Percentiles rank a stretch among this genome's conserved stretches.
These are phyloP conservation scores for Spisula subtruncata DNA, from an alignment of 2,888 invertebrate species.

Conservation along the genomic window DNA sequence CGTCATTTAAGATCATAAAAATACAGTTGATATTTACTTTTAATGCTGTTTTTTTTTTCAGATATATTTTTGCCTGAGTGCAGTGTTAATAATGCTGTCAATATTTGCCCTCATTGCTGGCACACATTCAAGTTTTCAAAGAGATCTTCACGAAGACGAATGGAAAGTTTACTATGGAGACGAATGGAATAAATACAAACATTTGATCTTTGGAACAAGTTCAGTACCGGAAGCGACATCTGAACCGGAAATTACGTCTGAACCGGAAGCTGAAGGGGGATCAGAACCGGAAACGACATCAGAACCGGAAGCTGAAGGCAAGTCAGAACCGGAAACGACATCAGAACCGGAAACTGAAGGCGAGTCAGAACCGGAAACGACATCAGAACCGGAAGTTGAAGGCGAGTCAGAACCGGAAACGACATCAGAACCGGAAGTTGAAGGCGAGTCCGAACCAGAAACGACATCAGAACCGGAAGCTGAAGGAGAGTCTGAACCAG, in stretches of 20 bases:
- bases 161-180: slow-evolving; percentile 72
- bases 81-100: slow-evolving; percentile 76
- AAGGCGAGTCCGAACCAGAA: background rate
- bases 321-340: slow-evolving; percentile 28
- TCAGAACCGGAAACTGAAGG: background rate
- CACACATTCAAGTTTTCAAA: slow-evolving; percentile 75
- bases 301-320: slow-evolving; percentile 30
- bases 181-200: slow-evolving; percentile 66
- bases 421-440: background rate
- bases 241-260: background rate
- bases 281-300: background rate
- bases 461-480: slow-evolving; percentile 24
- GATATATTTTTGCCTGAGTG: slow-evolving; percentile 76
- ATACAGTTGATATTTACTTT: no score
- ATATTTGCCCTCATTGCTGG: slow-evolving; percentile 77
- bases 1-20: no score
- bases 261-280: background rate
- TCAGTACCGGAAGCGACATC: slow-evolving; percentile 7
- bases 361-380: background rate
- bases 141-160: slow-evolving; percentile 68
- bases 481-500: background rate
- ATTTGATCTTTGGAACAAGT: slow-evolving; percentile 56
- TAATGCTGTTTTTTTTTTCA: slow-evolving; percentile 63
- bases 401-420: slow-evolving; percentile 1
- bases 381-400: slow-evolving; percentile 43